These are phyloP conservation scores for Macrosiphum euphorbiae DNA, from an alignment of 2,888 invertebrate genomes.

Conservation along the genomic window DNA sequence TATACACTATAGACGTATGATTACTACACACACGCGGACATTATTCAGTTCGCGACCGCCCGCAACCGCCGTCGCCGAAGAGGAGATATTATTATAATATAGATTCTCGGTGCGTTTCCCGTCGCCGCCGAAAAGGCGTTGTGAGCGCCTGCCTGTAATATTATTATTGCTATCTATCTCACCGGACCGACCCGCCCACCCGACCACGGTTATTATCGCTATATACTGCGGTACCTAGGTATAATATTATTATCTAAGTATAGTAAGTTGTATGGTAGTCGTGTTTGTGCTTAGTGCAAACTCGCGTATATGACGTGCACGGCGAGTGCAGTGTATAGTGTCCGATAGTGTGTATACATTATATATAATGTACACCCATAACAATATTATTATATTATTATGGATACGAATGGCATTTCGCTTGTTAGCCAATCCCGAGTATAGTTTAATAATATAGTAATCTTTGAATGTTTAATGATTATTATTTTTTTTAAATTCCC, in stretches of 20 bases:
- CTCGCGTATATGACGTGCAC: not conserved
- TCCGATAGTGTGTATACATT: not conserved
- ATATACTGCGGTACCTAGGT: not conserved
- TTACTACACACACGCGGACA: not conserved
- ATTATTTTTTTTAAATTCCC: constrained; percentile 29
- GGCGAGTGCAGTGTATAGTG: not conserved
- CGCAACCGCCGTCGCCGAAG: not conserved
- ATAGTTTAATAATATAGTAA: constrained; percentile 37
- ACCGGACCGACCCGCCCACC: not conserved
- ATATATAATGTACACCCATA: not conserved
- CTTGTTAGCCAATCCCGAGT: constrained; percentile 34
- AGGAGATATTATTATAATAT: constrained; percentile 8
- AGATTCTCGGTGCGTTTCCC: constrained; percentile 12
- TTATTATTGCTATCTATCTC: not conserved
- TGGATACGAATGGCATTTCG: constrained; percentile 44
- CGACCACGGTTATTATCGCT: not conserved
- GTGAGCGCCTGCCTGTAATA: not conserved
- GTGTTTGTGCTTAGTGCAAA: not conserved
- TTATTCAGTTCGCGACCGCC: constrained; percentile 5
- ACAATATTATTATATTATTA: not conserved
- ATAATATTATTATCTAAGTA: not conserved
- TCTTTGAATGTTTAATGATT: constrained; percentile 44
- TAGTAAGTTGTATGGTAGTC: not conserved
- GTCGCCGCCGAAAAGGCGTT: constrained; percentile 36
- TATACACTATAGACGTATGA: constrained; percentile 13